Evolutionary conservation across 2,113 vertebrate species (phyloP), one percentile per base, ranked within the genome.

Genomic region (Sminthopsis crassicaudata): DNA sequence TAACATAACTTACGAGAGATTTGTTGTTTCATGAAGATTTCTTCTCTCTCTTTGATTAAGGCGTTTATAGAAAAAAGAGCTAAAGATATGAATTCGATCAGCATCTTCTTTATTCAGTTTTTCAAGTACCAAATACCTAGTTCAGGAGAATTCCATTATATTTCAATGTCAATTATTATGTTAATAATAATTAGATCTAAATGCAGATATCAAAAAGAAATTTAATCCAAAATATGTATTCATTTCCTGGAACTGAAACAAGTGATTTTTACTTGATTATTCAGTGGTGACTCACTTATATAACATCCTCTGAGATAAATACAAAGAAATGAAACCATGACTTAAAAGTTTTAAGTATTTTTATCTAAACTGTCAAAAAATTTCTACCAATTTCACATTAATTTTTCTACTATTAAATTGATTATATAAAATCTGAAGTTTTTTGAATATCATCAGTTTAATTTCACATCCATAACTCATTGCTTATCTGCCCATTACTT

Each of bases 61-160:
- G 90, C 99, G 98, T 98, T 99, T 99, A 97, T 99, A 99, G 95
- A 99, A 99, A 98, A 99, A 99, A 12, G 99, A 99, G 98, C 99
- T 99, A 98, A 99, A 99, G 54, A 99, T 98, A 90, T 99, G 99
- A 98, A 99, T 99, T 96, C 99, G 99, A 46, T 99, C 99, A 91
- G 99, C 99, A 53, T 99, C 99, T 96, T 99, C 99, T 94, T 99
- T 99, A 98, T 99, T 99, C 96, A 99, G 98, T 95, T 99, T 99
- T 98, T 99, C 99, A 98, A 99, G 98, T 96, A 99, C 99, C 98
- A 99, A 99, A 98, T 99, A 99, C 96, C 99, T 99, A 94, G 93
- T 94, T 94, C 16, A 91, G 60, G 91, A 97, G 89, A 96, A 96
- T 92, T 60, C 10, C 53, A 93, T 93, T n/a, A 90, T 42, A 88